A percentile compares a stretch with the other conserved stretches of the same genome.
Evolutionary conservation across 2,113 vertebrate species (phyloP).

Genomic region (Neodon shergylaensis): DNA sequence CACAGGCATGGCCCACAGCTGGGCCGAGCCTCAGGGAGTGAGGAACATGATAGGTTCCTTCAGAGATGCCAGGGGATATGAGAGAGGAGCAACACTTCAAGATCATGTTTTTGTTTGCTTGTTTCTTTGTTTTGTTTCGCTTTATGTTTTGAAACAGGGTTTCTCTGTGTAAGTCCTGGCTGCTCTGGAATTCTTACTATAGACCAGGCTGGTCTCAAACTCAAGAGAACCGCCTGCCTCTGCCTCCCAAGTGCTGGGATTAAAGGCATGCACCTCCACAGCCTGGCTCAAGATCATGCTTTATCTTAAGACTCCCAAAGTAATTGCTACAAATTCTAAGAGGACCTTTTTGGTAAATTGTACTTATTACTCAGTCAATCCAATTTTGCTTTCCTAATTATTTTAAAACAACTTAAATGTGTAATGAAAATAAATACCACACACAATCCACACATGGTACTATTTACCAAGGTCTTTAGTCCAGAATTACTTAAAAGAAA

Average conservation of each 20-base stretch:
- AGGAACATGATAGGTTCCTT: not conserved
- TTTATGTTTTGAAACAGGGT: not conserved
- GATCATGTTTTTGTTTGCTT: not conserved
- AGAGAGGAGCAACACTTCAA: not conserved
- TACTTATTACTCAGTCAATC: not conserved
- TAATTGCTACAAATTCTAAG: not conserved
- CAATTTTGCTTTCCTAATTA: not conserved
- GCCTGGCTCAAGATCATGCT: not conserved
- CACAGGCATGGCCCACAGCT: conserved; percentile 1
- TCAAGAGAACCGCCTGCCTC: not conserved
- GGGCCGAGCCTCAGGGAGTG: not conserved
- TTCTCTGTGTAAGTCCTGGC: not conserved
- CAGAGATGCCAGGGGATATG: not conserved
- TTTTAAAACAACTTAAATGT: not conserved
- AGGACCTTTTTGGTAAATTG: not conserved
- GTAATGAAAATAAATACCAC: not conserved
- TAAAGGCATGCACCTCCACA: not conserved
- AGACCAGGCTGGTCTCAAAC: not conserved
- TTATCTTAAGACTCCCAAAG: not conserved
- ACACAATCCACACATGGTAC: not conserved
- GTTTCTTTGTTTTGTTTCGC: not conserved
- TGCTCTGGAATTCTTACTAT: not conserved
- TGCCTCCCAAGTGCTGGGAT: not conserved
- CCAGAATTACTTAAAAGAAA: not conserved
- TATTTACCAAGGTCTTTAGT: not conserved